A percentile compares a stretch with the other conserved stretches of the same genome.
phyloP scores from a whole-genome alignment of 2,888 invertebrate genomes.

The Drosophila maculinotata region DNA sequence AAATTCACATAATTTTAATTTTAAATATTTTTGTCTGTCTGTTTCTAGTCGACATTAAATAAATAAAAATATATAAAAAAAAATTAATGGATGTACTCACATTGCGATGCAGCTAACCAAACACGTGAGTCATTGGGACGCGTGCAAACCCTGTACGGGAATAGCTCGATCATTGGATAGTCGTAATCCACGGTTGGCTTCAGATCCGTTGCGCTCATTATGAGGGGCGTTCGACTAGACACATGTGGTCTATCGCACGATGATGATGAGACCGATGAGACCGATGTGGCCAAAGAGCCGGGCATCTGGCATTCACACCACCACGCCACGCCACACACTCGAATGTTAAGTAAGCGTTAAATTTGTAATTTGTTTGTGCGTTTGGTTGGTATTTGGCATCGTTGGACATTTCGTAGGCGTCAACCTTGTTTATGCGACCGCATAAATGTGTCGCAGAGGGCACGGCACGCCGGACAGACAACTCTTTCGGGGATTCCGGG shows the following conservation, averaged over 20 bases:
- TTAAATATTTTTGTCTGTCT: too few species aligned
- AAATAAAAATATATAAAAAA: too few species aligned
- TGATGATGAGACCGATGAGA: conserved; percentile 48
- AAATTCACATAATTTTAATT: too few species aligned
- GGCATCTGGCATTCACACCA: conserved; percentile 70
- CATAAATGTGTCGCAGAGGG: conserved; percentile 73
- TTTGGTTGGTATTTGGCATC: conserved; percentile 14
- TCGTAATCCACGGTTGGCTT: conserved; percentile 38
- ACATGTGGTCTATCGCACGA: conserved; percentile 51
- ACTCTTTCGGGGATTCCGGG: conserved; percentile 72
- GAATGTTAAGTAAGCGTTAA: conserved; percentile 64
- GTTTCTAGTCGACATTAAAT: too few species aligned
- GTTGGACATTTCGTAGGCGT: conserved; percentile 75
- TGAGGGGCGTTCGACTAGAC: conserved; percentile 70
- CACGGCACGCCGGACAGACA: conserved; percentile 34
- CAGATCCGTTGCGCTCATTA: conserved; percentile 62
- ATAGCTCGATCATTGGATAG: conserved; percentile 36
- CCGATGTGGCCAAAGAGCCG: conserved; percentile 14
- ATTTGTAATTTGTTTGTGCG: conserved; percentile 46
- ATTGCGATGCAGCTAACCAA: not conserved
- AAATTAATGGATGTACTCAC: conserved; percentile 46
- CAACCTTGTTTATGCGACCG: conserved; percentile 77
- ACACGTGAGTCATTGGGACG: conserved; percentile 22
- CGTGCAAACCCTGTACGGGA: conserved; percentile 37
- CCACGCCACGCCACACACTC: too few species aligned